Percentiles rank a stretch among this genome's conserved stretches.
Evolutionary conservation across 2,113 vertebrate species (phyloP).

Genomic region (Pygoscelis antarcticus): DNA sequence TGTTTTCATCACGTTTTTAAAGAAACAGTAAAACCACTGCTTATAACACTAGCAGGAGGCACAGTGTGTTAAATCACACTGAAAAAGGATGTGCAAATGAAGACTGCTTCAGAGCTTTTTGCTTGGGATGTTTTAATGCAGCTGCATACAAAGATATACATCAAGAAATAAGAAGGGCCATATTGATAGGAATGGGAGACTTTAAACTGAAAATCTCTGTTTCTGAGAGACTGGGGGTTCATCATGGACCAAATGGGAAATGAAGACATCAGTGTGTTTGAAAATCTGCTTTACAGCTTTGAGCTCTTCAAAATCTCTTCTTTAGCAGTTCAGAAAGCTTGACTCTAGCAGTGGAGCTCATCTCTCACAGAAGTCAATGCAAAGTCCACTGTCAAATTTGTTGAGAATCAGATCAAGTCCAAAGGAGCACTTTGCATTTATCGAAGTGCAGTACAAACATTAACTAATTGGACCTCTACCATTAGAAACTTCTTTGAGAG

Average conservation of each 20-base stretch:
- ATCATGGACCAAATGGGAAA: neutral
- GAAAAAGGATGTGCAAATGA: neutral
- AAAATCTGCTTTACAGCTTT: neutral
- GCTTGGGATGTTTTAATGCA: neutral
- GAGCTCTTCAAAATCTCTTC: neutral
- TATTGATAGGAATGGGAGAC: neutral
- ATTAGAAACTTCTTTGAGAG: slow-evolving; percentile 8
- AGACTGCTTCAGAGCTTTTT: neutral
- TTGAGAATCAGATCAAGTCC: neutral
- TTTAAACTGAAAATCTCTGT: neutral
- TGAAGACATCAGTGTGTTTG: neutral
- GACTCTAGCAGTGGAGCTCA: neutral
- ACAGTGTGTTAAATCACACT: neutral
- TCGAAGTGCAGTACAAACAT: neutral
- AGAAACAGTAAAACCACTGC: neutral
- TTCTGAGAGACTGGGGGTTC: neutral
- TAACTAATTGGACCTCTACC: neutral
- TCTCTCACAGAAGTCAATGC: neutral
- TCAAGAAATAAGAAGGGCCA: neutral
- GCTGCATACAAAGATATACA: neutral
- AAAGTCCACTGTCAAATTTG: neutral
- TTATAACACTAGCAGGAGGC: neutral
- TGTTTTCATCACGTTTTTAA: neutral
- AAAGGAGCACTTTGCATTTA: neutral
- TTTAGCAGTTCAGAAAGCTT: neutral